Percentiles rank a stretch among this genome's conserved stretches.
Evolutionary conservation across 2,113 vertebrate species (phyloP).

Genomic region (Gymnocephalus cernua): DNA sequence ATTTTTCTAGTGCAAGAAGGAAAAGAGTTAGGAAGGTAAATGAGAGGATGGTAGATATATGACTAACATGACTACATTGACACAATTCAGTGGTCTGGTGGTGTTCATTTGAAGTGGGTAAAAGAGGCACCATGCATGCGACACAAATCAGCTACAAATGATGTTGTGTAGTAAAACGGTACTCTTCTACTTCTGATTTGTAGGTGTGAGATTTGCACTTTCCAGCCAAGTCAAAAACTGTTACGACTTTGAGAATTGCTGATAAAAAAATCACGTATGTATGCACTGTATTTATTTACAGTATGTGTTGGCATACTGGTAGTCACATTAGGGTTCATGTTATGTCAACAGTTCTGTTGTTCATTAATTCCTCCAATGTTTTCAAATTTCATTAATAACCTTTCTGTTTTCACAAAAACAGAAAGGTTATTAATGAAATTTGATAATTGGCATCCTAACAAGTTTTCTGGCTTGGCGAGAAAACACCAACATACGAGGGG

Average conservation of each 20-base stretch:
- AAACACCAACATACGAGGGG: slow-evolving; percentile 33
- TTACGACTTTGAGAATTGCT: not conserved
- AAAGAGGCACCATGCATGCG: slow-evolving; percentile 12
- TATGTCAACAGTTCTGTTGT: not conserved
- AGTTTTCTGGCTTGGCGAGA: slow-evolving; percentile 39
- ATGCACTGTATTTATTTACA: not conserved
- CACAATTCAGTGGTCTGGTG: not conserved
- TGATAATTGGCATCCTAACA: too few relatives aligned
- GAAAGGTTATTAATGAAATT: too few relatives aligned
- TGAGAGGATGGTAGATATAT: not conserved
- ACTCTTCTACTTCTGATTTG: not conserved
- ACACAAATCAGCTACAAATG: not conserved
- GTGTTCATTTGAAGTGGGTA: not conserved
- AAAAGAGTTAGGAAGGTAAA: slow-evolving; percentile 1
- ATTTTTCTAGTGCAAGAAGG: not conserved
- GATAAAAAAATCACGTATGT: not conserved
- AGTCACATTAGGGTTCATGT: not conserved
- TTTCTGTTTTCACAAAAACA: too few relatives aligned
- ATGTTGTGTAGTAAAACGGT: not conserved
- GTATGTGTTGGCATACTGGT: not conserved
- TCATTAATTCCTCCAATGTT: not conserved
- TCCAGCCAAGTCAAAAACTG: slow-evolving; percentile 48
- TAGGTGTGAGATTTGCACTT: slow-evolving; percentile 32
- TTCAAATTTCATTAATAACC: slow-evolving; percentile 2
- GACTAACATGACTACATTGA: slow-evolving; percentile 8